Evolutionary conservation across 2,888 invertebrate species (phyloP).

Genomic region (Ophion ventricosus): DNA sequence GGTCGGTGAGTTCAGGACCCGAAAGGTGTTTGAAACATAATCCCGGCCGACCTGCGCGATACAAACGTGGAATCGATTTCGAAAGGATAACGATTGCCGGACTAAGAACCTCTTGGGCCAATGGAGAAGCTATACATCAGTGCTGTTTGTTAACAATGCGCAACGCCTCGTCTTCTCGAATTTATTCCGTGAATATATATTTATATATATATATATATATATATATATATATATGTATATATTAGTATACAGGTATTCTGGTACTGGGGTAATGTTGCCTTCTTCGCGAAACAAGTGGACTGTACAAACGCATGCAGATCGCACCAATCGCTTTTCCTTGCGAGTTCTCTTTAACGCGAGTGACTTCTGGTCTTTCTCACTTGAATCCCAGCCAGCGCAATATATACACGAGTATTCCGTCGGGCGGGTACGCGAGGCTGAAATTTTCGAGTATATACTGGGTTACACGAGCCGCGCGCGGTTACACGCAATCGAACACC

Average conservation of each 20-base stretch:
- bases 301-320: neutral
- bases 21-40: constrained; percentile 28
- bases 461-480: constrained; percentile 50
- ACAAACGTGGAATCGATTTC: constrained; percentile 28
- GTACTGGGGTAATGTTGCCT: neutral
- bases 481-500: constrained; percentile 63
- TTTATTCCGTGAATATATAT: constrained; percentile 55
- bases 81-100: constrained; percentile 47
- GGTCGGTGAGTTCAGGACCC: neutral
- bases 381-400: neutral
- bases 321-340: neutral
- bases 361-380: neutral
- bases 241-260: neutral
- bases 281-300: neutral
- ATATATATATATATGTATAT: no score
- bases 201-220: no score
- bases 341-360: neutral
- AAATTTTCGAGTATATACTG: constrained; percentile 63
- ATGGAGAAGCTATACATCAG: constrained; percentile 68
- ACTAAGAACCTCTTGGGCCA: constrained; percentile 77
- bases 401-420: constrained; percentile 68
- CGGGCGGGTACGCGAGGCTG: neutral
- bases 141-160: constrained; percentile 5
- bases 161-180: constrained; percentile 36
- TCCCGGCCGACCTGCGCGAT: neutral